Evolutionary conservation across 2,888 invertebrate genomes (phyloP).

Genomic region (Erynnis tages): DNA sequence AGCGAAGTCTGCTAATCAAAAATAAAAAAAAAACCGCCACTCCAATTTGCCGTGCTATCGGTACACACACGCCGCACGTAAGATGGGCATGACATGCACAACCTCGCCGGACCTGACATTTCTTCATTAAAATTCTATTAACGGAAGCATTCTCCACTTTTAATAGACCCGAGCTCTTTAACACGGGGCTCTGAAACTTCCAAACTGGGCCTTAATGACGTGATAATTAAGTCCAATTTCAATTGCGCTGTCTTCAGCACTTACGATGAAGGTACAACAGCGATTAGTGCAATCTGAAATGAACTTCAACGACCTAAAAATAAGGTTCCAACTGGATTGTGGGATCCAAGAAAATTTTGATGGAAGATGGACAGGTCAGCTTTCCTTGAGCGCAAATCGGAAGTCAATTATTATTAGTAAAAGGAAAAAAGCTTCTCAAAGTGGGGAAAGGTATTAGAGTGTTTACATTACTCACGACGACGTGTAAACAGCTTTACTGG

Average conservation of each 20-base stretch:
- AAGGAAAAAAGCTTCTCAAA: slow-evolving; percentile 37
- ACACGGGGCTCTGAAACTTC: neutral
- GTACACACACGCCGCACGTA: slow-evolving; percentile 64
- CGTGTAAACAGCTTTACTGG: slow-evolving; percentile 30
- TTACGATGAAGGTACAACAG: slow-evolving; percentile 24
- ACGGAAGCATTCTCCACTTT: slow-evolving; percentile 74
- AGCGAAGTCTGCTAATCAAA: no score
- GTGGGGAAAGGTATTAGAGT: slow-evolving; percentile 40
- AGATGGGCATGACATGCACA: slow-evolving; percentile 79
- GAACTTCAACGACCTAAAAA: neutral
- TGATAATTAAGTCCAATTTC: slow-evolving; percentile 30
- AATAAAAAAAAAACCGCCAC: slow-evolving; percentile 24
- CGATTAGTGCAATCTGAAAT: slow-evolving; percentile 28
- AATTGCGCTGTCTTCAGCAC: neutral
- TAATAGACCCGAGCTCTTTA: slow-evolving; percentile 35
- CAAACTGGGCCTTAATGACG: neutral
- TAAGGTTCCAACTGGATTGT: slow-evolving; percentile 41
- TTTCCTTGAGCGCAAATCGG: slow-evolving; percentile 60
- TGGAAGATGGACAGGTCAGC: slow-evolving; percentile 51
- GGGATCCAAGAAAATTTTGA: slow-evolving; percentile 41
- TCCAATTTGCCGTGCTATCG: slow-evolving; percentile 49
- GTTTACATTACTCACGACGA: slow-evolving; percentile 36
- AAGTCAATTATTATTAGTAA: slow-evolving; percentile 58
- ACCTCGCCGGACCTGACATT: slow-evolving; percentile 69
- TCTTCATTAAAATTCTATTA: slow-evolving; percentile 82